phyloP scores from a whole-genome alignment of 2,797 vertebrate genomes.

The Sebastes aleutianus region DNA sequence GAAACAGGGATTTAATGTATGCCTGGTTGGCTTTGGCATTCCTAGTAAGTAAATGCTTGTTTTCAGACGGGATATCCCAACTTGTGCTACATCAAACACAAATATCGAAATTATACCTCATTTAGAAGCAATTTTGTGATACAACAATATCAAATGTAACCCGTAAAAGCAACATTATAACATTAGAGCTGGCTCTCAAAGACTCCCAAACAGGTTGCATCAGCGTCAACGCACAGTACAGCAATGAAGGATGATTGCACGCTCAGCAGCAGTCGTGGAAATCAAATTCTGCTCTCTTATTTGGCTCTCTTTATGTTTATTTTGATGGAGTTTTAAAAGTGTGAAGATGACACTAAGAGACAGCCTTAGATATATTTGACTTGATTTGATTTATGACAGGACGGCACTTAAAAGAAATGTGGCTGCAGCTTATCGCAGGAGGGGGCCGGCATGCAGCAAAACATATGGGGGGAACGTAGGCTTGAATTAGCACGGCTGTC shows the following conservation, averaged over 20 bases:
- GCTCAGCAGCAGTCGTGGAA: conserved; percentile 15
- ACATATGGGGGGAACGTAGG: conserved; percentile 48
- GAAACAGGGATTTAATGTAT: conserved; percentile 73
- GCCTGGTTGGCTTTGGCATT: conserved; percentile 67
- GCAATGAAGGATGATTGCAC: background rate
- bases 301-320: background rate
- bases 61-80: conserved; percentile 67
- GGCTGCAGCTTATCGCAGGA: conserved; percentile 46
- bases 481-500: conserved; percentile 79
- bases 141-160: conserved; percentile 54
- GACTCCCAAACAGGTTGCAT: background rate
- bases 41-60: conserved; percentile 54
- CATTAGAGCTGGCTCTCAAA: conserved; percentile 41
- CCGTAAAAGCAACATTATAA: conserved; percentile 37
- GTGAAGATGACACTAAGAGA: conserved; percentile 34
- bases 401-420: conserved; percentile 46
- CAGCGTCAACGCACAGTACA: background rate
- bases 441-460: conserved; percentile 27
- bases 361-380: conserved; percentile 12
- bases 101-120: conserved; percentile 59
- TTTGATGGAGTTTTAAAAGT: conserved; percentile 26
- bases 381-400: conserved; percentile 45
- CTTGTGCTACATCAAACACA: conserved; percentile 53
- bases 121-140: conserved; percentile 53
- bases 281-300: background rate